Evolutionary conservation across 2,113 vertebrate genomes (phyloP).

Genomic region (Climacteris rufus): DNA sequence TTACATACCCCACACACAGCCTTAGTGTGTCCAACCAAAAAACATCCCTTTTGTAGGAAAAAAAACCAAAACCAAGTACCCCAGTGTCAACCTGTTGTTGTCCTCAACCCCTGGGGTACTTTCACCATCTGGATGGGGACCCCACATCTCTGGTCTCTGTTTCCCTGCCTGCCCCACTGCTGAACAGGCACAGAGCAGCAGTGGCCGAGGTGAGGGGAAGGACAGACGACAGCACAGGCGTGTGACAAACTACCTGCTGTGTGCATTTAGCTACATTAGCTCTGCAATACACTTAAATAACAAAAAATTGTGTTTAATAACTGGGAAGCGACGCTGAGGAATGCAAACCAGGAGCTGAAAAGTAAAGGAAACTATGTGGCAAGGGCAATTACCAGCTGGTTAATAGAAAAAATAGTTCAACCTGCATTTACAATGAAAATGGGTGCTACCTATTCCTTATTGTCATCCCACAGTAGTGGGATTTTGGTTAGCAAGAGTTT

Average conservation of each 20-base stretch:
- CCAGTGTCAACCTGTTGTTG: not conserved
- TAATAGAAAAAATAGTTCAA: not conserved
- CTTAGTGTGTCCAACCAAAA: not conserved
- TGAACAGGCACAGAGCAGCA: not conserved
- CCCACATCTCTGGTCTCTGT: not conserved
- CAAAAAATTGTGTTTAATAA: constrained; percentile 33
- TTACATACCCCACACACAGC: not conserved
- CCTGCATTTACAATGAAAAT: not conserved
- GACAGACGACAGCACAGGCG: not conserved
- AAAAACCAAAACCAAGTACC: not conserved
- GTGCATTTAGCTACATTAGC: not conserved
- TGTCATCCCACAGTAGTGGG: not conserved
- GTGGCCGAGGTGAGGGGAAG: not conserved
- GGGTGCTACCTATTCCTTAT: not conserved
- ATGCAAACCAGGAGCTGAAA: not conserved
- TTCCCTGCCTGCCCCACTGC: not conserved
- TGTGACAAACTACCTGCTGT: not conserved
- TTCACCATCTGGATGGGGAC: not conserved
- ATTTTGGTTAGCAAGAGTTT: not conserved
- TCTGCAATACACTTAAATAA: not conserved
- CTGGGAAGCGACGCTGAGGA: not conserved
- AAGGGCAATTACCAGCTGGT: not conserved
- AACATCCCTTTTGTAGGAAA: not conserved
- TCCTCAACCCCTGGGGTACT: not conserved
- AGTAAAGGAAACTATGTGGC: constrained; percentile 34